Evolutionary conservation across 1,140 invertebrate species (phyloP), one percentile per base, ranked within the genome.

Genomic region (Apis cerana): DNA sequence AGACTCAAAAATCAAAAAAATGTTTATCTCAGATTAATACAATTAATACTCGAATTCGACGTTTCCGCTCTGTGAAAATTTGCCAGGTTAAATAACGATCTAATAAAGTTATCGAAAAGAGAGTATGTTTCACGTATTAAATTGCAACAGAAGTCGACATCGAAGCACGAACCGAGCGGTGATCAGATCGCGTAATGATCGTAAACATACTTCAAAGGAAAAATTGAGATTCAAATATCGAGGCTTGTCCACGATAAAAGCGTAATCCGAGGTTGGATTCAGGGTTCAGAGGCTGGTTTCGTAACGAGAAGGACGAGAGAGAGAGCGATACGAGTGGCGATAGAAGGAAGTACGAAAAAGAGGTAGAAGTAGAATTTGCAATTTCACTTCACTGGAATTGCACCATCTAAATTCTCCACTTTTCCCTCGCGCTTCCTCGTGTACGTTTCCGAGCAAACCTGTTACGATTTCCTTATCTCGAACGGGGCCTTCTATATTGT

Each of bases 181-280:
- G 27, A 27, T 8, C 7, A 4, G 59, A 8, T 61, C 21, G 2
- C 2, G 8, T 8, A 1, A 61, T 62, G 23, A 12, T 3, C n/a
- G n/a, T 12, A 62, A 12, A 59, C 7, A 23, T 19, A 11, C 5
- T 12, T 4, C 1, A 62, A 23, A 13, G 12, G 59, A 62, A 23
- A 62, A n/a, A n/a, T 59, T 59, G 9, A 21, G 8, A 59, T n/a
- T 43, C 9, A 7, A 56, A 19, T 19, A 56, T 19, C 2, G 5
- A 17, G 12, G 1, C 7, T 77, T n/a, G 64, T 5, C 12, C 52
- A 8, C 21, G 11, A 43, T 50, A 17, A 58, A 27, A 50, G 33
- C 56, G 52, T 69, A 69, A 69, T 78, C 65, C 27, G 54, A 59
- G 21, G 64, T 21, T 78, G 10, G 10, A 67, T 23, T 78, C 76